Percentiles rank a stretch among this genome's conserved stretches.
Evolutionary conservation across 2,113 vertebrate species (phyloP).

Genomic region (Odontesthes bonariensis): DNA sequence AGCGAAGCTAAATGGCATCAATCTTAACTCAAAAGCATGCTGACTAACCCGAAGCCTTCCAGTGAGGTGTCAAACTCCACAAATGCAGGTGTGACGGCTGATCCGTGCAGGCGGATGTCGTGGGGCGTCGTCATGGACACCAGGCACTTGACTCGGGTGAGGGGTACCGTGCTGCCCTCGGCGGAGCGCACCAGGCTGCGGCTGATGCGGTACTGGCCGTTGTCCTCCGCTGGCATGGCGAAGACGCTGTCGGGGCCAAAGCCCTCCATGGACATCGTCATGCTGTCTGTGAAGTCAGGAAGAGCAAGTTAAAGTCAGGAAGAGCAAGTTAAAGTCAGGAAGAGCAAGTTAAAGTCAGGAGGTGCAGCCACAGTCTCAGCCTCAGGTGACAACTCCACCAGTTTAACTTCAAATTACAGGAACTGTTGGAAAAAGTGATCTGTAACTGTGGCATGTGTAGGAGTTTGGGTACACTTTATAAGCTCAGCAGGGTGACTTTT

Average conservation of each 20-base stretch:
- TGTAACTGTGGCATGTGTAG: too few relatives aligned
- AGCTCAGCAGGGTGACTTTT: too few relatives aligned
- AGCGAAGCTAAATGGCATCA: too few relatives aligned
- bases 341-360: background rate
- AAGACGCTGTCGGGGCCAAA: conserved; percentile 96
- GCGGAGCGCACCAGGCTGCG: conserved; percentile 95
- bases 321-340: background rate
- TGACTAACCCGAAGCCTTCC: conserved; percentile 95
- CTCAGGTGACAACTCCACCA: background rate
- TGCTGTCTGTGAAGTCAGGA: conserved; percentile 82
- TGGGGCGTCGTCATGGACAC: conserved; percentile 99
- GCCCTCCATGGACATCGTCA: conserved; percentile 93
- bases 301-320: background rate
- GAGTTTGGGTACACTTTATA: too few relatives aligned
- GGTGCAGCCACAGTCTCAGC: background rate
- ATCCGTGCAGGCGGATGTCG: conserved; percentile 96
- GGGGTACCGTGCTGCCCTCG: conserved; percentile 96
- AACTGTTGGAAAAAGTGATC: too few relatives aligned
- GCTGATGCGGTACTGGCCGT: conserved; percentile 94
- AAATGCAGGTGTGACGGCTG: conserved; percentile 92
- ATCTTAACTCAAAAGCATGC: accelerated
- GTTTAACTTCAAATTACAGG: too few relatives aligned
- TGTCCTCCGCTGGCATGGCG: conserved; percentile 89
- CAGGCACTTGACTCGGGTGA: conserved; percentile 97
- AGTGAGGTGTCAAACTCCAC: conserved; percentile 96